A percentile compares a stretch with the other conserved stretches of the same genome.
These are phyloP conservation scores for Watersipora subatra DNA, from an alignment of 1,140 invertebrate species.

Conservation along the genomic window DNA sequence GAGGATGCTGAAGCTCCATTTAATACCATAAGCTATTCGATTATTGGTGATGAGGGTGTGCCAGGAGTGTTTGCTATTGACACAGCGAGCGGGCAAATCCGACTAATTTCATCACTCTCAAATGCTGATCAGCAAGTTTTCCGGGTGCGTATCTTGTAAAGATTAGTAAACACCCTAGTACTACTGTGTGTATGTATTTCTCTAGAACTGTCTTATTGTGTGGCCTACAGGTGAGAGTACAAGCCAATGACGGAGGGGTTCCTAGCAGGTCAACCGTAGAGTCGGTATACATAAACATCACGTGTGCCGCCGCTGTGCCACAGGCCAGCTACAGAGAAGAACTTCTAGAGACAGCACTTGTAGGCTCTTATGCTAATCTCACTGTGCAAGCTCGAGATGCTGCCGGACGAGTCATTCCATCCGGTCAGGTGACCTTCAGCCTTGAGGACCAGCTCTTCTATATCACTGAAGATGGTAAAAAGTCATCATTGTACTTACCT, in stretches of 20 bases:
- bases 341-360: background rate
- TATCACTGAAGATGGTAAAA: background rate
- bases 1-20: background rate
- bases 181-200: too few species aligned
- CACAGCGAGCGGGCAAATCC: background rate
- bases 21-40: background rate
- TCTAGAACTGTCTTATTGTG: too few species aligned
- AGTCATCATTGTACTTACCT: background rate
- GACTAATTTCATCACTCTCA: background rate
- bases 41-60: background rate
- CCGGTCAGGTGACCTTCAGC: background rate
- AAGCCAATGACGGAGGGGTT: conserved; percentile 2
- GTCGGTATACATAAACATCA: background rate
- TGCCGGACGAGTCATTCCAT: too few species aligned
- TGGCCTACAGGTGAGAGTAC: background rate
- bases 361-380: background rate
- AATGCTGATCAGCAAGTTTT: background rate
- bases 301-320: background rate
- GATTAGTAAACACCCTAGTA: too few species aligned
- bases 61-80: background rate
- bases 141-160: background rate
- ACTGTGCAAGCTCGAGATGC: too few species aligned
- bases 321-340: background rate
- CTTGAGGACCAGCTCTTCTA: background rate
- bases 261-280: background rate